Evolutionary conservation across 2,113 vertebrate genomes (phyloP).

Genomic region (Scatophagus argus): DNA sequence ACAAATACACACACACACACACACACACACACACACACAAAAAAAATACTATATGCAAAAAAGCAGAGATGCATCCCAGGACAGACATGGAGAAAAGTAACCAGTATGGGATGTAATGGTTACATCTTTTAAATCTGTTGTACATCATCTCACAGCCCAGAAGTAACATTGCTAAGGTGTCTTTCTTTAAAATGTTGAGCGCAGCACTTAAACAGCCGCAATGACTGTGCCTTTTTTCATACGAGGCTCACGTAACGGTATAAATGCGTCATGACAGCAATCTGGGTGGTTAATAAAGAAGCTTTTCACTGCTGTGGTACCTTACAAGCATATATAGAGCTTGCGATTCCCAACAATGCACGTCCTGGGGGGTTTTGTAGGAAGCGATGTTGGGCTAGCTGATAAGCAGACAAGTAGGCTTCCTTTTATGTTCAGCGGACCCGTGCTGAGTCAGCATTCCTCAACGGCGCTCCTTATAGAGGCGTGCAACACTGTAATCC

Average conservation of each 20-base stretch:
- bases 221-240: neutral
- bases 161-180: neutral
- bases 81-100: neutral
- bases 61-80: neutral
- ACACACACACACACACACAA: neutral
- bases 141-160: neutral
- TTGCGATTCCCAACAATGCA: neutral
- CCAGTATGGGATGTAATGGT: neutral
- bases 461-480: neutral
- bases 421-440: slow-evolving; percentile 7
- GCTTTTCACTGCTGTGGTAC: neutral
- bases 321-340: neutral
- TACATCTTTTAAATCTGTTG: neutral
- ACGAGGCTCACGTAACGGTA: neutral
- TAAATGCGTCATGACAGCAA: slow-evolving; percentile 1
- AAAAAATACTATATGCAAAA: neutral
- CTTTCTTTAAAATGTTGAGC: neutral
- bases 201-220: too few species aligned
- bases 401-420: slow-evolving; percentile 10
- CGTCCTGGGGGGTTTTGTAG: neutral
- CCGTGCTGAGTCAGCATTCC: neutral
- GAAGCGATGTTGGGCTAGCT: neutral
- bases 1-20: neutral
- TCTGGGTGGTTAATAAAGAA: neutral
- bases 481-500: neutral